Evolutionary conservation across 2,888 invertebrate genomes (phyloP), one percentile per base, ranked within the genome.

Genomic region (Ochlodes sylvanus): DNA sequence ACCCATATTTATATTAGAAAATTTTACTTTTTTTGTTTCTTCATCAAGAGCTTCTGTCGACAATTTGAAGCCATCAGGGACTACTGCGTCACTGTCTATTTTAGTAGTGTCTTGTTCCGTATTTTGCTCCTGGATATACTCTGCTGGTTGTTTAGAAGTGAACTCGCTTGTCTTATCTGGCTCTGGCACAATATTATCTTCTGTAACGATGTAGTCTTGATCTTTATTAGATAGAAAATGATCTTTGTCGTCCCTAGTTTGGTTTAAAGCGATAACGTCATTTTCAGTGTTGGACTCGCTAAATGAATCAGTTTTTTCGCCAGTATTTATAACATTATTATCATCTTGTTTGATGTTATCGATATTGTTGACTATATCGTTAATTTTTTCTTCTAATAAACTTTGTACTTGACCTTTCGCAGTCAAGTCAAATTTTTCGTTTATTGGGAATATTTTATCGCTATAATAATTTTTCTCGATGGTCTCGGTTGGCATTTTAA

Each of bases 21-120:
- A 86, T 80, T 83, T 84, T 77, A 89, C 87, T 84, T 83, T 86
- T 87, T 85, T 86, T 73, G 78, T 77, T 68, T 74, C 79, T 69
- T 82, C 85, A 69, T 84, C 82, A 62, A 70, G 69, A 68, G 79
- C 80, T 73, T 79, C 27, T 9, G 6, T 7, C 34, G 27, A 21
- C 76, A 62, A 47, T 60, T 69, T 76, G 62, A 71, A 73, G 41
- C 41, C 52, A 17, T 58, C 4, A 47, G 7, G 19, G 21, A n/a
- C 10, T 17, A 52, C 38, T 19, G 38, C 70, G 70, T 72, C 72
- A 72, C 69, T 72, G 70, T 68, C 67, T 17, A 44, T 17, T 63
- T 76, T 76, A 74, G 72, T 75, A 72, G 73, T 73, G 41, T 75
- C 75, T 7, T 56, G 54, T 44, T 58, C 56, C 0, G 15, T 15